Percentiles rank a stretch among this genome's conserved stretches.
Conservation (phyloP, 2,797 vertebrate genomes). For the Enteromius treurensis region DNA sequence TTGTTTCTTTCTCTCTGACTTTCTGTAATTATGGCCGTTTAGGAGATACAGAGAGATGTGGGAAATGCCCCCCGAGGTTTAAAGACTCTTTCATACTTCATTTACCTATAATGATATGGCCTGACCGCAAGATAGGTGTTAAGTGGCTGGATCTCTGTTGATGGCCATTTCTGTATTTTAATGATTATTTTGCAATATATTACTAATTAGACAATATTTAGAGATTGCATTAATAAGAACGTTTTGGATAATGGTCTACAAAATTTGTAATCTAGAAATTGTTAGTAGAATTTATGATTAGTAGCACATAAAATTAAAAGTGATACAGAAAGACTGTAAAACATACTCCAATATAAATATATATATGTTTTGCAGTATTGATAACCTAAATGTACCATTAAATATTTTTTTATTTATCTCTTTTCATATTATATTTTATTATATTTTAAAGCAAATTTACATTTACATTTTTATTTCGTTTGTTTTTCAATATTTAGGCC, state of each 20-base stretch:
- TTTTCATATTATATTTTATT: background rate
- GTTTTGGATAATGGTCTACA: background rate
- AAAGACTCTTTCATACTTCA: slow-evolving; percentile 76
- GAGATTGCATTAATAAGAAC: background rate
- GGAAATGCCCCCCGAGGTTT: slow-evolving; percentile 63
- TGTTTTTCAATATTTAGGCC: background rate
- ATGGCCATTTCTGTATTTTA: background rate
- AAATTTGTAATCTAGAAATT: background rate
- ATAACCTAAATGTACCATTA: too few relatives aligned
- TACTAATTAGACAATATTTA: background rate
- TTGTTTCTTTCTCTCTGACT: slow-evolving; percentile 32
- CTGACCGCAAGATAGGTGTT: slow-evolving; percentile 41
- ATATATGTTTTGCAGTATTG: background rate
- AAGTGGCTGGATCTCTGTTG: background rate
- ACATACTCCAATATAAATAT: background rate
- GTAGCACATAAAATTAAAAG: background rate
- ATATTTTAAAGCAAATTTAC: too few relatives aligned
- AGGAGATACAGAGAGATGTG: background rate
- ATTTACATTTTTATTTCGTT: background rate
- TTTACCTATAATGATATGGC: slow-evolving; percentile 72
- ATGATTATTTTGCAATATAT: background rate
- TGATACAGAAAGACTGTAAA: background rate
- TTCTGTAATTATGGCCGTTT: slow-evolving; percentile 61
- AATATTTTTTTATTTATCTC: background rate
- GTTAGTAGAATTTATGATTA: background rate